These are phyloP conservation scores for Carposina sasakii DNA, from an alignment of 1,140 invertebrate species.

Conservation along the genomic window DNA sequence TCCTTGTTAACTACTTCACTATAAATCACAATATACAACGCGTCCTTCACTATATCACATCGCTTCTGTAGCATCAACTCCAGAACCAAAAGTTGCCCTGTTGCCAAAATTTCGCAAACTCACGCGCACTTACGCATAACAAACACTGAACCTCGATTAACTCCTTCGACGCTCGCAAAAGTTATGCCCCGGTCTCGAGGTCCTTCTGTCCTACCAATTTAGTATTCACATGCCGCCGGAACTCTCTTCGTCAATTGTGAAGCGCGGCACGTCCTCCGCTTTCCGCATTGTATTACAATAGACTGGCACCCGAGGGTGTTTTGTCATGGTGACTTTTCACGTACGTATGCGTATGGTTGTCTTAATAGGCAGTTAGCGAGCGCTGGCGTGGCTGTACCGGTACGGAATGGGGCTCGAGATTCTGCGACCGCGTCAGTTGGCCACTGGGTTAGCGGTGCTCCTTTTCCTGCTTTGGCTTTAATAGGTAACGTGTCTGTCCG, in stretches of 20 bases:
- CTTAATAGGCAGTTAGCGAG: conserved; percentile 40
- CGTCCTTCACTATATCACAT: conserved; percentile 44
- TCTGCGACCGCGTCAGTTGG: conserved; percentile 53
- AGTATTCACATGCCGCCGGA: conserved; percentile 59
- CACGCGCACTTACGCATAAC: conserved; percentile 42
- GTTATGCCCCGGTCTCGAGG: conserved; percentile 27
- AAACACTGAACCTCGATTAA: conserved; percentile 30
- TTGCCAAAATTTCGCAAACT: conserved; percentile 64
- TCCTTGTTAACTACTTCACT: conserved; percentile 34
- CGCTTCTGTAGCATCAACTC: conserved; percentile 41
- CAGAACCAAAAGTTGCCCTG: conserved; percentile 27
- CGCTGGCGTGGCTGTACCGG: conserved; percentile 46
- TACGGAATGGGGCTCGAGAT: conserved; percentile 59
- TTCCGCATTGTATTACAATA: conserved; percentile 62
- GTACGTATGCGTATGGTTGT: too few relatives aligned
- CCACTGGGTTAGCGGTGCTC: conserved; percentile 66
- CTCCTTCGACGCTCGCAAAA: conserved; percentile 24
- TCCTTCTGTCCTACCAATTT: conserved; percentile 47
- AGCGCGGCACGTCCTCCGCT: conserved; percentile 53
- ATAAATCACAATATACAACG: conserved; percentile 36
- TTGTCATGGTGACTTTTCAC: conserved; percentile 26
- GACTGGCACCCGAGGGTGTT: conserved; percentile 47
- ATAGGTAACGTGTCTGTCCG: conserved; percentile 55
- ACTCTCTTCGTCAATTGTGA: conserved; percentile 65
- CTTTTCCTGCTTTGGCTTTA: conserved; percentile 63